Evolutionary conservation across 2,888 invertebrate species (phyloP).

Genomic region (Cephus sareptanus): DNA sequence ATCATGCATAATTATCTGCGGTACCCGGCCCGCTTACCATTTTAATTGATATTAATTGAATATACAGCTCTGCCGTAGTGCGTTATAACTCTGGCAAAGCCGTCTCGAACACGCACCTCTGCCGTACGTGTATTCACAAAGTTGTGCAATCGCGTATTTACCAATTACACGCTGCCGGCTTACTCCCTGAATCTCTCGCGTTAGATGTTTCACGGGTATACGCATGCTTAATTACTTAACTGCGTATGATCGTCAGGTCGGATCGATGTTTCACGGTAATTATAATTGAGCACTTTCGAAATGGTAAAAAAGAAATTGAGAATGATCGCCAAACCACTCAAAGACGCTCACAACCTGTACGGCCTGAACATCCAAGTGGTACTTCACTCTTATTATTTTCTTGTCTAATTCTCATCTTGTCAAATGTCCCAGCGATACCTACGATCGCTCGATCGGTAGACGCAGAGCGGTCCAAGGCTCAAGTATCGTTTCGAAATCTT

Average conservation of each 20-base stretch:
- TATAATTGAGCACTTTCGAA: not conserved
- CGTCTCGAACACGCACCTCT: not conserved
- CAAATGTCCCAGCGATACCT: not conserved
- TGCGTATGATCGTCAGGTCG: conserved; percentile 35
- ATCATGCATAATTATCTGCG: conserved; percentile 34
- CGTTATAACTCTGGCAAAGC: not conserved
- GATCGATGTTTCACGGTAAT: not conserved
- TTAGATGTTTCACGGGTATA: conserved; percentile 38
- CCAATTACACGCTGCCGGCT: conserved; percentile 24
- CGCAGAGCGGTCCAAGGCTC: not conserved
- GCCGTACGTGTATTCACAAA: not conserved
- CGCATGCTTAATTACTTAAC: conserved; percentile 51
- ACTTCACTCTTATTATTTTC: not conserved
- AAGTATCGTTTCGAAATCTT: not conserved
- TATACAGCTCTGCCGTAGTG: conserved; percentile 32
- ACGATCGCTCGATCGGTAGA: not conserved
- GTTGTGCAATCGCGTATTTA: not conserved
- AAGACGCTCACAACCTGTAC: not conserved
- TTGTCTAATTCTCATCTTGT: not conserved
- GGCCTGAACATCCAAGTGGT: not conserved
- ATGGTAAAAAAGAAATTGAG: not conserved
- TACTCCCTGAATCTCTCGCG: conserved; percentile 47
- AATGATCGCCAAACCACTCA: not conserved
- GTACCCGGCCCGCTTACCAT: conserved; percentile 33
- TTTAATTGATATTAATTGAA: conserved; percentile 62